Percentiles rank a stretch among this genome's conserved stretches.
Conservation (phyloP, 1,140 invertebrate genomes). For the Heliconius hewitsoni region DNA sequence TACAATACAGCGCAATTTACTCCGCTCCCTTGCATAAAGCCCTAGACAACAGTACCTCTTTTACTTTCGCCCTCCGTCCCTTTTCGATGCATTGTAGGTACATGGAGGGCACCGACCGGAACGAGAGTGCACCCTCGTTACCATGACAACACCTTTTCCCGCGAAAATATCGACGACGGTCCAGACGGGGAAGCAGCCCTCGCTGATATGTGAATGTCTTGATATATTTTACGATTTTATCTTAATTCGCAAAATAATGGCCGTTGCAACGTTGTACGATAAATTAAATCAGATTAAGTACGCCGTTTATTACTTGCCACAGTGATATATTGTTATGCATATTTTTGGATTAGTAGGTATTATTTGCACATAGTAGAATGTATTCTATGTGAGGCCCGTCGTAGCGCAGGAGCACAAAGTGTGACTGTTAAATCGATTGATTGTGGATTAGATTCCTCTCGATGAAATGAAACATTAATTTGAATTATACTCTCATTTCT, state of each 20-base stretch:
- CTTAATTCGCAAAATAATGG: slow-evolving; percentile 52
- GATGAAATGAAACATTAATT: too few relatives aligned
- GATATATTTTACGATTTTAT: slow-evolving; percentile 68
- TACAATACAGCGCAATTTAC: slow-evolving; percentile 42
- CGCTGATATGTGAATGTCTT: slow-evolving; percentile 47
- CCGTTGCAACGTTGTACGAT: slow-evolving; percentile 43
- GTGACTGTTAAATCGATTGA: too few relatives aligned
- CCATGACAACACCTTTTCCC: slow-evolving; percentile 73
- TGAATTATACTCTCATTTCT: too few relatives aligned
- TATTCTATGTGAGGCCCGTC: too few relatives aligned
- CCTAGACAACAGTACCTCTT: slow-evolving; percentile 62
- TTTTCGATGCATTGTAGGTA: slow-evolving; percentile 63
- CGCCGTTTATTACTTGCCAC: neutral
- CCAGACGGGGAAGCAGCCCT: slow-evolving; percentile 58
- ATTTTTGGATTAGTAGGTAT: too few relatives aligned
- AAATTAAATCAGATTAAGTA: slow-evolving; percentile 1
- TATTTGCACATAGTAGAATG: too few relatives aligned
- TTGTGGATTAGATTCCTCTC: too few relatives aligned
- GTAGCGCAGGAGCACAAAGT: too few relatives aligned
- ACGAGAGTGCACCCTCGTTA: slow-evolving; percentile 70
- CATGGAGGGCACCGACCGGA: slow-evolving; percentile 70
- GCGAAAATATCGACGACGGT: slow-evolving; percentile 72
- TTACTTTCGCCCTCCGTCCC: slow-evolving; percentile 69
- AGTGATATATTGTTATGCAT: too few relatives aligned
- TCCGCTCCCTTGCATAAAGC: slow-evolving; percentile 60